Base-by-base conservation (phyloP, 53 echinoderm and acorn worm species). In the Glandiceps talaboti region DNA sequence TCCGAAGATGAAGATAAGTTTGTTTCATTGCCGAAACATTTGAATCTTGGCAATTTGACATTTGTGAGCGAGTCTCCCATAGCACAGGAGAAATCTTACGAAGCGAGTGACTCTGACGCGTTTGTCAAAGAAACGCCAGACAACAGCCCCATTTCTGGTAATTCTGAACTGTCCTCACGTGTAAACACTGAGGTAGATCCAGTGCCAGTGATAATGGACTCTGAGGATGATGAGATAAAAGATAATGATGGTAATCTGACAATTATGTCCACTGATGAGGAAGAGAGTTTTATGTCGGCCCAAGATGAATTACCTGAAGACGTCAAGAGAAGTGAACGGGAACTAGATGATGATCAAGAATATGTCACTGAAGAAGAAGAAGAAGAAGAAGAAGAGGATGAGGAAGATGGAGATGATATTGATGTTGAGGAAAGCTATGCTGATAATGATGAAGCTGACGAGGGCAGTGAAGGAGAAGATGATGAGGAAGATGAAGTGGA, bases 1-100 rank as follows among this genome's bases (percentile, higher is more conserved):
- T 84, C 84, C 0, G 84, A 84, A 32, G 80, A 84, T 26, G 84
- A 80, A 27, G 84, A 78, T 32, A 74, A 76, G 31, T 26, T 77
- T 25, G 26, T 33, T 14, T 74, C 74, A 76, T 28, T 29, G 14
- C 0, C 29, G 26, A 27, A 20, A 20, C 64, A 45, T 12, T 12
- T 45, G 20, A 45, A 45, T 45, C 6, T 6, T 12, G 20, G 64
- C 20, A 45, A 45, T 45, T 12, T 45, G 64, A 45, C 64, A 6
- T 45, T 45, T 20, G 64, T 45, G 64, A 45, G 64, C 64, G 64
- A 45, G 64, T 45, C 64, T 45, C 64, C 64, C 6, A 6, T 45
- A 12, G 6, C 6, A 45, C 6, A 20, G 6, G 64, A 45, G 64
- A 45, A 45, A 45, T 6, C 64, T 45, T 6, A 45, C 20, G 64